These are phyloP conservation scores for Melipona quadrifasciata DNA, from an alignment of 1,140 invertebrate species.

Conservation along the genomic window DNA sequence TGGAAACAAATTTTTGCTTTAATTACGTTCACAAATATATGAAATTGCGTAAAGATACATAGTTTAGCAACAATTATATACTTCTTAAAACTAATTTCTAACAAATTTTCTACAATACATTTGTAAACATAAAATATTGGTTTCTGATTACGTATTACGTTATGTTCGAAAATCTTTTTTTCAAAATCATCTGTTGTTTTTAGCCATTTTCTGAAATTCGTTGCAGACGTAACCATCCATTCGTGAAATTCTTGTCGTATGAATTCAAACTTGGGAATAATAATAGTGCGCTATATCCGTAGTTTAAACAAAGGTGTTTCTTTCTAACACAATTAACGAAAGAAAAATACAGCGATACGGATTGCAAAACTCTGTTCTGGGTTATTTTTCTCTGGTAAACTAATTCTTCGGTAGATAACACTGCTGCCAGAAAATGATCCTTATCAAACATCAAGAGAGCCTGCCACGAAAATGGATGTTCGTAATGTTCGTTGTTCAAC, in stretches of 20 bases:
- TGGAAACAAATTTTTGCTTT: too few relatives aligned
- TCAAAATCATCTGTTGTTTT: too few relatives aligned
- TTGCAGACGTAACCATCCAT: neutral
- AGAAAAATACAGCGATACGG: neutral
- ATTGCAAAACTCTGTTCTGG: neutral
- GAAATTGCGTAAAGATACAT: too few relatives aligned
- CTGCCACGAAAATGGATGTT: neutral
- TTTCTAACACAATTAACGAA: neutral
- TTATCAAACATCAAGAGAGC: neutral
- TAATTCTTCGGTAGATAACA: neutral
- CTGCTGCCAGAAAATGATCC: neutral
- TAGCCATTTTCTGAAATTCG: neutral
- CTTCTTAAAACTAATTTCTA: too few relatives aligned
- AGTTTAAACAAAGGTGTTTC: neutral
- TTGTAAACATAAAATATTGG: too few relatives aligned
- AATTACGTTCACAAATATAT: too few relatives aligned
- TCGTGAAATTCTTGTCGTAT: neutral
- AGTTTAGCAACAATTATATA: too few relatives aligned
- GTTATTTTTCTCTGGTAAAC: neutral
- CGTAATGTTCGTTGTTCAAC: neutral
- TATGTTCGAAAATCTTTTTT: too few relatives aligned
- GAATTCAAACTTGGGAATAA: neutral
- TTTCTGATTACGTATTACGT: too few relatives aligned
- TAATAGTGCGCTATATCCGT: rapidly evolving
- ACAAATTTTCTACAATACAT: too few relatives aligned